phyloP scores from a whole-genome alignment of 2,113 vertebrate species.

The Archocentrus centrarchus region DNA sequence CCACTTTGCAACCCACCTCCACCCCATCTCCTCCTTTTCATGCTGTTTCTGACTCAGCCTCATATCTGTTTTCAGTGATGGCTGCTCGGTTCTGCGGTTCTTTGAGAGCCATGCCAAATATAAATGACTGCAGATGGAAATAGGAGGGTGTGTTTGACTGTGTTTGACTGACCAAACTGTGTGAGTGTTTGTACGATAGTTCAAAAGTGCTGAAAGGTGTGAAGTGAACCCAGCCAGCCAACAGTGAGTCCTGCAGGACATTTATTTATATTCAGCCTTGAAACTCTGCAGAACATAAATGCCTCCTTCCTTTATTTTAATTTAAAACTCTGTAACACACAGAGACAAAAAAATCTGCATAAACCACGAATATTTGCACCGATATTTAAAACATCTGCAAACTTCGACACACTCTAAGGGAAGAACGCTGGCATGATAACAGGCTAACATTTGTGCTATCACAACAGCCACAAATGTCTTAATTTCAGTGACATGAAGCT shows the following conservation, averaged over 20 bases:
- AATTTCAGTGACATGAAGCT: no score
- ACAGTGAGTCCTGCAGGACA: fast-evolving
- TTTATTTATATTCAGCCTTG: not conserved
- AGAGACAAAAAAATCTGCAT: no score
- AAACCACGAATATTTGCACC: not conserved
- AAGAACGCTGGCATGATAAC: not conserved
- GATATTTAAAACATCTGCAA: not conserved
- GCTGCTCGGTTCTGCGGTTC: not conserved
- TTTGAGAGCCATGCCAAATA: not conserved
- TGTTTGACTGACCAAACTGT: no score
- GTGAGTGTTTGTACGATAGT: not conserved
- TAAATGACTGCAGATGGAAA: not conserved
- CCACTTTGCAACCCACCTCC: not conserved
- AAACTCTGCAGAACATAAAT: not conserved
- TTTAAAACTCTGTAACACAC: no score
- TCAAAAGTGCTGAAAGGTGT: not conserved
- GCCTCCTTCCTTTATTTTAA: no score
- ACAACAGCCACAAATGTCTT: no score
- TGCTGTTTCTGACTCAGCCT: not conserved
- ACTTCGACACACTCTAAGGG: not conserved
- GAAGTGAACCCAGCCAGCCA: not conserved
- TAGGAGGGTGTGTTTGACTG: fast-evolving
- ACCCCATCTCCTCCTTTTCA: not conserved
- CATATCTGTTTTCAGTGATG: fast-evolving
- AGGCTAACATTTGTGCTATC: no score